A percentile compares a stretch with the other conserved stretches of the same genome.
Conservation (phyloP, 2,797 vertebrate species). For the Crenuchus spilurus region DNA sequence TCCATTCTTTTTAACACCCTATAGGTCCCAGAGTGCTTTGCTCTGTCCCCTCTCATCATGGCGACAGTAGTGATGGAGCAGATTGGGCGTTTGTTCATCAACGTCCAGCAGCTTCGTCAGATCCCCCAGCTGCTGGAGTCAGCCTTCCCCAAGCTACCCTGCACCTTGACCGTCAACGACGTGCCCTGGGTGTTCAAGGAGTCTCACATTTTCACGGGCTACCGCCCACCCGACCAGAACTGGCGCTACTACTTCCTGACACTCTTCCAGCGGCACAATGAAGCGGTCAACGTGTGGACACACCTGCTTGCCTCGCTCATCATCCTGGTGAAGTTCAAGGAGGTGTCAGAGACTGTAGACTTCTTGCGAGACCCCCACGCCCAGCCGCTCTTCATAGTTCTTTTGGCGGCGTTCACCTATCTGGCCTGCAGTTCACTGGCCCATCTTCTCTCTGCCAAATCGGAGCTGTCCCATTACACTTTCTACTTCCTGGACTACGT, state of each 20-base stretch:
- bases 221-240: slow-evolving; percentile 85
- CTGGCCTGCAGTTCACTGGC: slow-evolving; percentile 89
- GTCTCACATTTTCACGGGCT: slow-evolving; percentile 88
- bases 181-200: slow-evolving; percentile 91
- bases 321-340: slow-evolving; percentile 85
- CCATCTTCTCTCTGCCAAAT: slow-evolving; percentile 93
- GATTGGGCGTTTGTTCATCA: slow-evolving; percentile 86
- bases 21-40: slow-evolving; percentile 53
- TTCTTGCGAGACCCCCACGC: slow-evolving; percentile 88
- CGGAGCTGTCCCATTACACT: slow-evolving; percentile 92
- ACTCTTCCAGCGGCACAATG: slow-evolving; percentile 93
- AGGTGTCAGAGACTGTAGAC: slow-evolving; percentile 83
- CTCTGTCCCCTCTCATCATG: slow-evolving; percentile 74
- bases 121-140: slow-evolving; percentile 81
- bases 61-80: slow-evolving; percentile 86
- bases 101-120: slow-evolving; percentile 79
- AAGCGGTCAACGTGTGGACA: slow-evolving; percentile 92
- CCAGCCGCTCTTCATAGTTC: slow-evolving; percentile 88
- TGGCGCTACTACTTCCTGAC: slow-evolving; percentile 93
- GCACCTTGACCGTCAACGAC: slow-evolving; percentile 84
- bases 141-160: slow-evolving; percentile 78
- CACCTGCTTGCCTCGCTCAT: slow-evolving; percentile 86
- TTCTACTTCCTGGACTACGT: slow-evolving; percentile 98
- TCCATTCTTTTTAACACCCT: slow-evolving; percentile 15
- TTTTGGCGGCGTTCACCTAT: slow-evolving; percentile 87